These are phyloP conservation scores for Chelonus formosanus DNA, from an alignment of 2,888 invertebrate species.

Conservation along the genomic window DNA sequence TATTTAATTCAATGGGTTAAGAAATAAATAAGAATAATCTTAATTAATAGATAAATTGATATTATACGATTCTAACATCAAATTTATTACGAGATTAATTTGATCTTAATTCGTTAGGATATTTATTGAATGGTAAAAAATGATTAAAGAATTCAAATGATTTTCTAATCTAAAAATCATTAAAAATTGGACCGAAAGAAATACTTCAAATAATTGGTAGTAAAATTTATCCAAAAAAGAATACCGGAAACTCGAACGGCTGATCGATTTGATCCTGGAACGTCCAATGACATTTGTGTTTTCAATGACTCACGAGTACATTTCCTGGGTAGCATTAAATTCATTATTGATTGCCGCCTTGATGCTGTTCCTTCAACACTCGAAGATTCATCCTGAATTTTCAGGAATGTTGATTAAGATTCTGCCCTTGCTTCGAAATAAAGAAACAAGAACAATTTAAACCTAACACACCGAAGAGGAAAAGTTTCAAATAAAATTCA, in stretches of 20 bases:
- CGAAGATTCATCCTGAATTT: constrained; percentile 53
- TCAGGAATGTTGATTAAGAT: constrained; percentile 46
- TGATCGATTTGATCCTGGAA: constrained; percentile 51
- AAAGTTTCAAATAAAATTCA: constrained; percentile 21
- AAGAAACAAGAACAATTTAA: constrained; percentile 39
- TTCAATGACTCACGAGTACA: constrained; percentile 49
- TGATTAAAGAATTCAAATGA: neutral
- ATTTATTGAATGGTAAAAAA: too few species aligned
- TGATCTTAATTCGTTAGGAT: too few species aligned
- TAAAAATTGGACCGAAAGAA: neutral
- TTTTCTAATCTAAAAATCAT: too few species aligned
- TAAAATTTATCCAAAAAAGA: constrained; percentile 5
- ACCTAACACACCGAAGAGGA: constrained; percentile 11
- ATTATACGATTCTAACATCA: too few species aligned
- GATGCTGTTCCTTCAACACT: constrained; percentile 46
- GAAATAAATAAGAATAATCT: too few species aligned
- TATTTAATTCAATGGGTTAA: too few species aligned
- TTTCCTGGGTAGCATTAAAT: constrained; percentile 46
- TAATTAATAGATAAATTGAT: too few species aligned
- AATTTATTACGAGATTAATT: too few species aligned
- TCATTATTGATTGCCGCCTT: constrained; percentile 50
- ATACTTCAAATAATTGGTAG: neutral
- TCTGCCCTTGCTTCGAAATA: constrained; percentile 41
- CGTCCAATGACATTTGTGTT: constrained; percentile 53
- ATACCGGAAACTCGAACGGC: constrained; percentile 53